Percentiles rank a stretch among this genome's conserved stretches.
phyloP scores from a whole-genome alignment of 2,797 vertebrate species.

The Lycodopsis pacificus region DNA sequence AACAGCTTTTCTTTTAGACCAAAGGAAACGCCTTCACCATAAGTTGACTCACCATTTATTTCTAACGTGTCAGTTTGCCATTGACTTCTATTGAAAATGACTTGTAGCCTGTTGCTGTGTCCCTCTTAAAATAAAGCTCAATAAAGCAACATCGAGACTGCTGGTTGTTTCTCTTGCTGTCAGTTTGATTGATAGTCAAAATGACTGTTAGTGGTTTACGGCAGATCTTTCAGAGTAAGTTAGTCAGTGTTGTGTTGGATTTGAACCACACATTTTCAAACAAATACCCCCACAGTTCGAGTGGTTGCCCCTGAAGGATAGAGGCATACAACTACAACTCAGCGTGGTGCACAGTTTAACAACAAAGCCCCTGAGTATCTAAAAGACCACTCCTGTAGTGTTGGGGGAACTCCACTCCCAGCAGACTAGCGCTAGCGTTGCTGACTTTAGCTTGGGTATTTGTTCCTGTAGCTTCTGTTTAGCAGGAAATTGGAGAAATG shows the following conservation, averaged over 20 bases:
- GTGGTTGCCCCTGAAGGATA: not conserved
- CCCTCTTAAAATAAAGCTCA: too few species aligned
- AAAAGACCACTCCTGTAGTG: not conserved
- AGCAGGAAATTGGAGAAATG: not conserved
- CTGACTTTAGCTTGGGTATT: not conserved
- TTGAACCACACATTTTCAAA: not conserved
- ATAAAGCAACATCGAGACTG: too few species aligned
- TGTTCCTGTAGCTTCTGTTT: not conserved
- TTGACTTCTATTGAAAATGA: too few species aligned
- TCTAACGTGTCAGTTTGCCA: too few species aligned
- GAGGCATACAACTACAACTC: not conserved
- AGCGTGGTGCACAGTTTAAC: not conserved
- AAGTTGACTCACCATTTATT: too few species aligned
- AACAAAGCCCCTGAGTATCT: not conserved
- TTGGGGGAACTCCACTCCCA: not conserved
- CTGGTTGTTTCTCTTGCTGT: too few species aligned
- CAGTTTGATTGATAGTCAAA: too few species aligned
- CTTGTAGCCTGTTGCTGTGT: not conserved
- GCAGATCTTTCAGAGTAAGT: not conserved
- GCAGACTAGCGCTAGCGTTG: not conserved
- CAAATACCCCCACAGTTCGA: not conserved
- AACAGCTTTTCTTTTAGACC: too few species aligned
- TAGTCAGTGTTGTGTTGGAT: not conserved
- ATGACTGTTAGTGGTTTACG: not conserved
- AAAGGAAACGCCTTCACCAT: too few species aligned